Percentiles rank a stretch among this genome's conserved stretches.
phyloP scores from a whole-genome alignment of 2,113 vertebrate genomes.

The Epinephelus moara region DNA sequence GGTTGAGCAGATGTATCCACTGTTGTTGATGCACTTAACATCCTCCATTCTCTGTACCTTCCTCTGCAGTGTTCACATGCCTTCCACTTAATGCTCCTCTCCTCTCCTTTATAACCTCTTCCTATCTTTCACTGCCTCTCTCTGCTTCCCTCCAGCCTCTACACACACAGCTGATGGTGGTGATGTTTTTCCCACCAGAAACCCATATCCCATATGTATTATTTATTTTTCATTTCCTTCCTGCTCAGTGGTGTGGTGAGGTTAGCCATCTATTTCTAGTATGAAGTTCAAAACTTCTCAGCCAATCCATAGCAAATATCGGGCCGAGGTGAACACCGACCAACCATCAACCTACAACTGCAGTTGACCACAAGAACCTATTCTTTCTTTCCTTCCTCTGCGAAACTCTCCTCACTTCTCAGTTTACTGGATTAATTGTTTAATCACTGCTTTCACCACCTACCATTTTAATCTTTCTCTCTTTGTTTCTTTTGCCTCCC shows the following conservation, averaged over 20 bases:
- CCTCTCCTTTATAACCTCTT: not conserved
- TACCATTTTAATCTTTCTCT: not conserved
- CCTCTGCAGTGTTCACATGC: not conserved
- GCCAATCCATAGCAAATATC: slow-evolving; percentile 16
- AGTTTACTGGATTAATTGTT: not conserved
- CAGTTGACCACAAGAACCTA: not conserved
- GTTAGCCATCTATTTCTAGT: slow-evolving; percentile 30
- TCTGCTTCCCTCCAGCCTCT: not conserved
- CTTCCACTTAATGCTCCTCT: not conserved
- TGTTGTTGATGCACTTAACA: not conserved
- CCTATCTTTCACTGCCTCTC: not conserved
- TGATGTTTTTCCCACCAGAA: slow-evolving; percentile 21
- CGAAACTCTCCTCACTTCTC: not conserved
- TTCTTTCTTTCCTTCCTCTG: not conserved
- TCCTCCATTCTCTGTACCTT: not conserved
- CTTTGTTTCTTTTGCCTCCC: no score
- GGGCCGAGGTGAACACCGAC: not conserved
- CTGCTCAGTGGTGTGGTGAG: slow-evolving; percentile 20
- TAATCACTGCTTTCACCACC: no score
- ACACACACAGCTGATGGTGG: not conserved
- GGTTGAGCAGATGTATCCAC: not conserved
- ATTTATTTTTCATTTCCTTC: slow-evolving; percentile 49
- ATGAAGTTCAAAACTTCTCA: slow-evolving; percentile 19
- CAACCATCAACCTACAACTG: not conserved
- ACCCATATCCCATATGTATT: slow-evolving; percentile 30